A percentile compares a stretch with the other conserved stretches of the same genome.
Evolutionary conservation across 1,140 invertebrate genomes (phyloP).

Genomic region (Diprion similis): DNA sequence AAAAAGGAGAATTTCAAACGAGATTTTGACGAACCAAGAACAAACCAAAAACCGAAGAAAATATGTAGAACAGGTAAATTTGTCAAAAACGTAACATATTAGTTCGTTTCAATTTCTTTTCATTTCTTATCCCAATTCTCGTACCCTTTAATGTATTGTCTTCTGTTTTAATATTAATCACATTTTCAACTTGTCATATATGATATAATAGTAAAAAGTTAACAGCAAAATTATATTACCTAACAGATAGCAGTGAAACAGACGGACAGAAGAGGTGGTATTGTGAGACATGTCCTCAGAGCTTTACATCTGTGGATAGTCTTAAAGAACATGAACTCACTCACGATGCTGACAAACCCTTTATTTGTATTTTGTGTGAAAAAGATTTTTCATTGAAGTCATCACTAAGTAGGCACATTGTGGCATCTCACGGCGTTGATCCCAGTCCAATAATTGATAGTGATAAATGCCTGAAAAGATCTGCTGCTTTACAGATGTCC

Average conservation of each 20-base stretch:
- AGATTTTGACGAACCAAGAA: conserved; percentile 43
- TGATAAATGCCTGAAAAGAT: conserved; percentile 50
- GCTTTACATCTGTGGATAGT: conserved; percentile 47
- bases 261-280: conserved; percentile 49
- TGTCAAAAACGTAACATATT: background rate
- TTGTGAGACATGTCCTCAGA: conserved; percentile 53
- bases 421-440: conserved; percentile 57
- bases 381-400: conserved; percentile 56
- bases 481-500: conserved; percentile 29
- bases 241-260: conserved; percentile 27
- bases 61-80: conserved; percentile 39
- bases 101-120: too few relatives aligned
- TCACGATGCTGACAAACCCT: conserved; percentile 55
- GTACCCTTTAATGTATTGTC: too few relatives aligned
- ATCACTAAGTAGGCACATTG: conserved; percentile 58
- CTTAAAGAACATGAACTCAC: conserved; percentile 51
- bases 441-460: conserved; percentile 50
- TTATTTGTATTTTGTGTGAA: conserved; percentile 57
- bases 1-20: conserved; percentile 51
- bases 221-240: conserved; percentile 18
- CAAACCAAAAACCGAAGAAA: conserved; percentile 46
- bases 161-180: too few relatives aligned
- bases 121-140: background rate
- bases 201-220: too few relatives aligned
- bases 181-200: too few relatives aligned